A percentile compares a stretch with the other conserved stretches of the same genome.
Conservation (phyloP, 2,797 vertebrate genomes). For the Aythya fuligula region DNA sequence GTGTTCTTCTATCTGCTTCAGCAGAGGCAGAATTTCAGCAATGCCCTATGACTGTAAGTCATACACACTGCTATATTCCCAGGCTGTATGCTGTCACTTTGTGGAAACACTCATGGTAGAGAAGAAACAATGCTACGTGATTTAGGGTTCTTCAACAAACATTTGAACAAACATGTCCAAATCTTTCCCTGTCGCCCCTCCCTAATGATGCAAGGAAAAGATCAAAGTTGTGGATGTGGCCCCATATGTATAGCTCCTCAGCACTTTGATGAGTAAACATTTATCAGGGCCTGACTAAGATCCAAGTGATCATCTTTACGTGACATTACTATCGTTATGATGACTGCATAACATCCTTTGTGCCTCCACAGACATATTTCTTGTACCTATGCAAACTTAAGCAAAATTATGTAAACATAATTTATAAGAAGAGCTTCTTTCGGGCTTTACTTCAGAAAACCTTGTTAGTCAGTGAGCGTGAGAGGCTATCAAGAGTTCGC, state of each 20-base stretch:
- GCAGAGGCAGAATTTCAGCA: not conserved
- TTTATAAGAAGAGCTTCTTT: not conserved
- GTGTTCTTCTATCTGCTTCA: not conserved
- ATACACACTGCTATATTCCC: not conserved
- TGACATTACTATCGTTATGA: not conserved
- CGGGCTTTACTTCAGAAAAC: not conserved
- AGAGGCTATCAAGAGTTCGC: not conserved
- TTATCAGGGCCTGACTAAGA: not conserved
- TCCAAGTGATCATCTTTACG: not conserved
- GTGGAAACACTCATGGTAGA: not conserved
- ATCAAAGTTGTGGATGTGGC: not conserved
- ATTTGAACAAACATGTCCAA: not conserved
- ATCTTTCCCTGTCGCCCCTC: not conserved
- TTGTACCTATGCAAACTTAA: not conserved
- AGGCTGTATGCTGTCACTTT: not conserved
- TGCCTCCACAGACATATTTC: not conserved
- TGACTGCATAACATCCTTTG: not conserved
- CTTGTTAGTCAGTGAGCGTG: not conserved
- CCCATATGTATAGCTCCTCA: accelerated
- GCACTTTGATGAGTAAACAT: not conserved
- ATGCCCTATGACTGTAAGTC: not conserved
- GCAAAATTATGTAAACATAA: not conserved
- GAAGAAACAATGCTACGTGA: not conserved
- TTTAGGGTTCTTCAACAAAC: not conserved
- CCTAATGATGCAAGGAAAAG: not conserved